These are phyloP conservation scores for Romanogobio albipinnatus DNA, from an alignment of 2,113 vertebrate species.

Conservation along the genomic window DNA sequence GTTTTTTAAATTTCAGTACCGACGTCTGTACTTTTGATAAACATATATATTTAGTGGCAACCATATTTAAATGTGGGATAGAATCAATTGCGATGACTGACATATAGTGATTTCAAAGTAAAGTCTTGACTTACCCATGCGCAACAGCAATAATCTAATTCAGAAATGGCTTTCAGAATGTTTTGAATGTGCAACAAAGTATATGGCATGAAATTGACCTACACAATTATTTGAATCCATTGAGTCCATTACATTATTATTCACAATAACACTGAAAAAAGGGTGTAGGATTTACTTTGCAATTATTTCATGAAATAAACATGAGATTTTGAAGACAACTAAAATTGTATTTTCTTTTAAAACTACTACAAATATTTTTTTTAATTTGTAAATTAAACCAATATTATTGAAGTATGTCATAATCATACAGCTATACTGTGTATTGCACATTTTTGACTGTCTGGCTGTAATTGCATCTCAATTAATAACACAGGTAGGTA, in stretches of 20 bases:
- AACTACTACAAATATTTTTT: too few relatives aligned
- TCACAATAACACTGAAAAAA: not conserved
- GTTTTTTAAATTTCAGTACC: too few relatives aligned
- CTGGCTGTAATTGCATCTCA: not conserved
- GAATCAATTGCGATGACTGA: too few relatives aligned
- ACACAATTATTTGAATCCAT: not conserved
- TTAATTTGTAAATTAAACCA: too few relatives aligned
- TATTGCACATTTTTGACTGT: not conserved
- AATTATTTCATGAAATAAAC: too few relatives aligned
- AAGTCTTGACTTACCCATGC: not conserved
- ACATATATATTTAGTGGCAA: not conserved
- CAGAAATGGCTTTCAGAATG: not conserved
- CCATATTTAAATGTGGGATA: not conserved
- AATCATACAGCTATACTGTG: not conserved
- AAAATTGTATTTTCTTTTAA: too few relatives aligned
- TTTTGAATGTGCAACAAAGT: not conserved
- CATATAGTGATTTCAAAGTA: too few relatives aligned
- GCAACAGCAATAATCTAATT: not conserved
- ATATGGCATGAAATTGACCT: not conserved
- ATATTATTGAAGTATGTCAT: too few relatives aligned
- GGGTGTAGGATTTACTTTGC: too few relatives aligned
- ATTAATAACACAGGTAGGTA: not conserved
- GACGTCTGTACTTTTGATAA: too few relatives aligned
- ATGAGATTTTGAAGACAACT: too few relatives aligned
- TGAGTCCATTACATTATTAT: not conserved